A percentile compares a stretch with the other conserved stretches of the same genome.
These are phyloP conservation scores for Liopterus haemorrhoidalis DNA, from an alignment of 2,888 invertebrate genomes.

Conservation along the genomic window DNA sequence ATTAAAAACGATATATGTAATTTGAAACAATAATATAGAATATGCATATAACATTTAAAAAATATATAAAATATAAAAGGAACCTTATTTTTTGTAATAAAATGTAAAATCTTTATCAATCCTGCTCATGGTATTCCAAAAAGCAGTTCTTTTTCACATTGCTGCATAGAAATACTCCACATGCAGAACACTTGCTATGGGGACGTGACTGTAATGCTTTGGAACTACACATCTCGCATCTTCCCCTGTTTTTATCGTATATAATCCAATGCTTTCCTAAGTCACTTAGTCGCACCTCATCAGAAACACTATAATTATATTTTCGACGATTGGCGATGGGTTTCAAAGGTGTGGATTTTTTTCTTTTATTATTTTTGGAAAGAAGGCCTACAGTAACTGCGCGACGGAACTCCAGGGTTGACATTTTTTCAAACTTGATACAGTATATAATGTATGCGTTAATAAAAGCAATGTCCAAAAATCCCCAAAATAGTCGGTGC, in stretches of 20 bases:
- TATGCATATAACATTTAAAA: conserved; percentile 11
- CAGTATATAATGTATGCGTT: conserved; percentile 25
- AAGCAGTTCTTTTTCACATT: conserved; percentile 23
- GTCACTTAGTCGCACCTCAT: conserved; percentile 19
- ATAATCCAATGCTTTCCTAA: conserved; percentile 19
- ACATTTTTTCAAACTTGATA: conserved; percentile 15
- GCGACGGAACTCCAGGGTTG: conserved; percentile 20
- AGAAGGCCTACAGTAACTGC: conserved; percentile 12
- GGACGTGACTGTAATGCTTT: conserved; percentile 21
- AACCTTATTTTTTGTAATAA: conserved; percentile 12
- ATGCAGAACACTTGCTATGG: conserved; percentile 15
- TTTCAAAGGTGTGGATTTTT: conserved; percentile 11
- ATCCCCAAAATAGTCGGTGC: conserved; percentile 32
- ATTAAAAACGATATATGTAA: conserved; percentile 13
- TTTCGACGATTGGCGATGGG: conserved; percentile 13
- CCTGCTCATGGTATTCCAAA: conserved; percentile 13
- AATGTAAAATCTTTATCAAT: conserved; percentile 11
- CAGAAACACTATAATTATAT: conserved; percentile 20
- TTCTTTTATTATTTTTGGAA: conserved; percentile 3
- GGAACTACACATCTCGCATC: conserved; percentile 22
- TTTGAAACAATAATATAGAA: conserved; percentile 11
- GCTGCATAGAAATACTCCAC: conserved; percentile 18
- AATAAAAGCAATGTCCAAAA: conserved; percentile 32
- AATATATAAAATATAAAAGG: conserved; percentile 11
- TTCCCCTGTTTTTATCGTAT: conserved; percentile 17